phyloP scores from a whole-genome alignment of 2,113 vertebrate species.

The Speoplatyrhinus poulsoni region DNA sequence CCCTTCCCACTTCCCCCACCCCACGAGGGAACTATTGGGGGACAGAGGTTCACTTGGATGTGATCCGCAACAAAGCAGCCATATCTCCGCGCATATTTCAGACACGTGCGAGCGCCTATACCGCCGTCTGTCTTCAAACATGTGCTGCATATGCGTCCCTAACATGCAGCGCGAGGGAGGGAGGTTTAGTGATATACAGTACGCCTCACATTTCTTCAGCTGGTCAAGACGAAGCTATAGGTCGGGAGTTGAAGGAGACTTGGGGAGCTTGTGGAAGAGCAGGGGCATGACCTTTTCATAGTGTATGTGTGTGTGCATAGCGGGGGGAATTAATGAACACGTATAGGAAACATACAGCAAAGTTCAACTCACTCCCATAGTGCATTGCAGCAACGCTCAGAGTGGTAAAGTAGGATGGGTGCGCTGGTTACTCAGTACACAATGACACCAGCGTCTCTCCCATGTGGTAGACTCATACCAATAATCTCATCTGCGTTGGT shows the following conservation, averaged over 20 bases:
- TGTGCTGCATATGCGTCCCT: slow-evolving; percentile 42
- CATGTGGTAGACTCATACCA: slow-evolving; percentile 46
- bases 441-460: slow-evolving; percentile 49
- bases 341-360: slow-evolving; percentile 22
- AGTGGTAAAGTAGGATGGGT: slow-evolving; percentile 31
- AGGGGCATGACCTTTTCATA: slow-evolving; percentile 47
- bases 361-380: slow-evolving; percentile 9
- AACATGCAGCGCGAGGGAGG: slow-evolving; percentile 48
- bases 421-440: slow-evolving; percentile 43
- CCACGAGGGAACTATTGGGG: not conserved
- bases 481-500: slow-evolving; percentile 26
- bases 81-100: slow-evolving; percentile 55
- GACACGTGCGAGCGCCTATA: slow-evolving; percentile 25
- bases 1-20: too few species aligned
- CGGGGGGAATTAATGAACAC: slow-evolving; percentile 31
- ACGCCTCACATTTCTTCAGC: slow-evolving; percentile 51
- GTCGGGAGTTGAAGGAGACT: slow-evolving; percentile 64
- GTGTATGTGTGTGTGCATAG: slow-evolving; percentile 8
- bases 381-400: slow-evolving; percentile 28
- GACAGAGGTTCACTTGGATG: slow-evolving; percentile 51
- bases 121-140: slow-evolving; percentile 38
- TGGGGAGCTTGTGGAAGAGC: slow-evolving; percentile 52
- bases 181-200: slow-evolving; percentile 41
- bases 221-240: slow-evolving; percentile 62
- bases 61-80: slow-evolving; percentile 23